These are phyloP conservation scores for Acrocyrtus sp. DNA, from an alignment of 2,888 invertebrate species.

Conservation along the genomic window DNA sequence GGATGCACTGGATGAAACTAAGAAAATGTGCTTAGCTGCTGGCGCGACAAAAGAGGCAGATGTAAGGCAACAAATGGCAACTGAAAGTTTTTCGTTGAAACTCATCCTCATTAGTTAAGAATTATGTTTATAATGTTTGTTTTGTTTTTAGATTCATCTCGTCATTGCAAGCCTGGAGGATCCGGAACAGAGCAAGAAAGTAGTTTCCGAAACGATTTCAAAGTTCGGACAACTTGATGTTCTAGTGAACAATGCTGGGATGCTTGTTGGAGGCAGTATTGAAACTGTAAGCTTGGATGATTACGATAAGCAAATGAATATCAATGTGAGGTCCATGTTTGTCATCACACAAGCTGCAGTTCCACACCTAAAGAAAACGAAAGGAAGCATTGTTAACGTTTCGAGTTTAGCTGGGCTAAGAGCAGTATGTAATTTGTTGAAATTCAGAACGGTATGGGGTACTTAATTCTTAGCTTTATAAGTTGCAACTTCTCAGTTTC, in stretches of 20 bases:
- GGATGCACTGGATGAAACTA: constrained; percentile 72
- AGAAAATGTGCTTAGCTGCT: constrained; percentile 41
- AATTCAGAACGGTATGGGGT: too few species aligned
- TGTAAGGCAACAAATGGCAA: too few species aligned
- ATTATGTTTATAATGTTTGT: neutral
- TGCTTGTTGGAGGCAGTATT: constrained; percentile 82
- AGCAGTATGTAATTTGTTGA: constrained; percentile 73
- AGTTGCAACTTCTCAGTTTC: constrained; percentile 57
- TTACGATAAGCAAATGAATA: constrained; percentile 88
- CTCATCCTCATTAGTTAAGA: too few species aligned
- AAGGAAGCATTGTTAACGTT: constrained; percentile 94
- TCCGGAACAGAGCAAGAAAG: constrained; percentile 48
- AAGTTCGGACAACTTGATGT: constrained; percentile 57
- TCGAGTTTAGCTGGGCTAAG: constrained; percentile 82
- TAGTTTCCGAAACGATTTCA: constrained; percentile 52
- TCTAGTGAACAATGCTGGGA: constrained; percentile 81
- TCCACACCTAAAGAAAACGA: constrained; percentile 79
- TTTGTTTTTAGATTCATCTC: constrained; percentile 40
- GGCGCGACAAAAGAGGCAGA: constrained; percentile 20
- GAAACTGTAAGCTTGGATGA: constrained; percentile 87
- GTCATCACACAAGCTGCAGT: constrained; percentile 84
- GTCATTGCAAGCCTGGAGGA: constrained; percentile 55
- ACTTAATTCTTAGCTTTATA: too few species aligned
- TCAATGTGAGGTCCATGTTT: constrained; percentile 77
- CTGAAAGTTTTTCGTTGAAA: too few species aligned